These are phyloP conservation scores for Chaetura pelagica DNA, from an alignment of 2,113 vertebrate species.

Conservation along the genomic window DNA sequence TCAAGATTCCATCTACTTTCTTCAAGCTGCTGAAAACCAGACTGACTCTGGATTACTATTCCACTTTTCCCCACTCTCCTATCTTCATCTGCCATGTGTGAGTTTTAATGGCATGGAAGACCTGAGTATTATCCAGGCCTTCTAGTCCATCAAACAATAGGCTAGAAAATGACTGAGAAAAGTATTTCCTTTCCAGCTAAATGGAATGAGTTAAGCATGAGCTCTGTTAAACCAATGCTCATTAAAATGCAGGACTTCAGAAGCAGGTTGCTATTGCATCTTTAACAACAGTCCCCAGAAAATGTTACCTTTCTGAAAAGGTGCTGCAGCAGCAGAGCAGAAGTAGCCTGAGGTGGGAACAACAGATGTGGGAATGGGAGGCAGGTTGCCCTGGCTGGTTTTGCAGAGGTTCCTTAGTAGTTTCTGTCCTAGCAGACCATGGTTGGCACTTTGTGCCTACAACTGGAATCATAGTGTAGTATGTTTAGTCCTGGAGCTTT, in stretches of 20 bases:
- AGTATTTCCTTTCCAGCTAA: not conserved
- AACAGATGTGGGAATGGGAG: not conserved
- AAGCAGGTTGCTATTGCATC: not conserved
- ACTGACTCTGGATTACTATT: not conserved
- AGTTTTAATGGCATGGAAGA: not conserved
- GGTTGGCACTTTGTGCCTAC: not conserved
- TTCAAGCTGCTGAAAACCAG: not conserved
- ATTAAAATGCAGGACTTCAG: not conserved
- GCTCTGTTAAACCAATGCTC: not conserved
- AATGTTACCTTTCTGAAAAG: not conserved
- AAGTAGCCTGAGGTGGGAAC: not conserved
- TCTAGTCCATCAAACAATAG: not conserved
- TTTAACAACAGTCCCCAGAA: not conserved
- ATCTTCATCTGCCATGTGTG: not conserved
- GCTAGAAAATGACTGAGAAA: not conserved
- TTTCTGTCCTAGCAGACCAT: not conserved
- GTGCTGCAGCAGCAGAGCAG: not conserved
- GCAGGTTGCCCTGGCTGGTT: not conserved
- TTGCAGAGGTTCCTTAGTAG: not conserved
- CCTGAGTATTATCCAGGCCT: not conserved
- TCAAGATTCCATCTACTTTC: constrained; percentile 11
- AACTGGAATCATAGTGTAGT: not conserved
- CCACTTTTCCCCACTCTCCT: not conserved
- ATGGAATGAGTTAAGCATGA: not conserved
- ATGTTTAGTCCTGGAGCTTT: not conserved